Evolutionary conservation across 2,113 vertebrate species (phyloP), one percentile per base, ranked within the genome.

Genomic region (Theropithecus gelada): DNA sequence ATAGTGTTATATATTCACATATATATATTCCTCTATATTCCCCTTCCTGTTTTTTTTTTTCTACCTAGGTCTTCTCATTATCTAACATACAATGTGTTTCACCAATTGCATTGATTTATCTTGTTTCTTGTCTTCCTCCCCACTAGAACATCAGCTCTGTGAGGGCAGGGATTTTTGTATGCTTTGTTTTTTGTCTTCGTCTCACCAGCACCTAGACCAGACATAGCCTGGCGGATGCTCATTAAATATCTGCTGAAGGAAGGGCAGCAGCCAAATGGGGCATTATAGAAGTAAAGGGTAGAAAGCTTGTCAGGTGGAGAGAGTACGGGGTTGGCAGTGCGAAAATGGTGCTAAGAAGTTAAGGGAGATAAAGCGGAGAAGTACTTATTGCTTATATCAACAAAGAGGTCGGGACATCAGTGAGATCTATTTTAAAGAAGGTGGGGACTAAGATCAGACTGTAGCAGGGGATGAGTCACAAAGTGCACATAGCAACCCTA

Each of bases 341-440:
- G 72, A 38, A 85, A 75, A 81, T 80, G 55, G 5, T 40, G 45
- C 79, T 85, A 78, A 78, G 66, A 94, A 38, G n/a, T 93, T 6
- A 81, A 86, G 30, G 90, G 52, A 93, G 30, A 79, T 70, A 76
- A 96, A 94, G 16, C 13, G 64, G 45, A 89, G n/a, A 89, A 80
- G 52, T 93, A 55, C 32, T 84, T 92, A 84, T 30, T 84, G 52
- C 43, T 10, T 79, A 7, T 93, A 55, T 85, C 32, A 78, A 27
- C 70, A 73, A 38, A 52, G 79, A 83, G n/a, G 68, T 84, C 35
- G 88, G 50, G 40, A 78, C 61, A 61, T 38, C 64, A 64, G n/a
- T 79, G 50, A 92, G 17, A 70, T 92, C 79, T 95, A 14, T 92
- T 95, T 95, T 92, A 73, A 88, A 96, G 50, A 84, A 84, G n/a